Conservation (phyloP, 2,113 vertebrate species). For the Archocentrus centrarchus region DNA sequence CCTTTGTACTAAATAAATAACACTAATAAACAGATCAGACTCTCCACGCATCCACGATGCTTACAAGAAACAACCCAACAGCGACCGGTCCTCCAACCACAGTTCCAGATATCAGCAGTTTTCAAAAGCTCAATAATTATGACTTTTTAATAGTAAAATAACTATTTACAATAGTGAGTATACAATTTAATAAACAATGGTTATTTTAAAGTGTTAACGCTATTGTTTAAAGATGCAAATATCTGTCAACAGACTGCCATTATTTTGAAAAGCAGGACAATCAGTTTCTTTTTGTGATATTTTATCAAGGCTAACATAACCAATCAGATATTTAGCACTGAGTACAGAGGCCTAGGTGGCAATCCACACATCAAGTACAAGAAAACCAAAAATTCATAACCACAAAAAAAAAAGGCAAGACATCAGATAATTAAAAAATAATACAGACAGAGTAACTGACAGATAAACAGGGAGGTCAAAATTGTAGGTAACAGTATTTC, state of each 20-base stretch:
- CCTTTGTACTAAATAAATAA: too few species aligned
- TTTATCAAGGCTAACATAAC: neutral
- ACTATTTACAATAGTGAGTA: neutral
- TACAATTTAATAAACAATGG: too few species aligned
- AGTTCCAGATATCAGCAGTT: too few species aligned
- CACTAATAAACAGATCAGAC: too few species aligned
- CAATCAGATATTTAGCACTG: too few species aligned
- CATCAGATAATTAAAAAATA: neutral
- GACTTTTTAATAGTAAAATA: neutral
- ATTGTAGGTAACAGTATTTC: neutral
- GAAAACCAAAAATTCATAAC: neutral
- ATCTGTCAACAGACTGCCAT: neutral
- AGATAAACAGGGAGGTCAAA: neutral
- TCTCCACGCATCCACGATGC: too few species aligned
- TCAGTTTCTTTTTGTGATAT: rapidly evolving
- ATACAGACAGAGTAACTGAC: neutral
- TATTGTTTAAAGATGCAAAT: neutral
- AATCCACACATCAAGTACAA: neutral
- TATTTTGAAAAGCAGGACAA: neutral
- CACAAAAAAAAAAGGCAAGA: neutral
- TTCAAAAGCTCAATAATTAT: rapidly evolving
- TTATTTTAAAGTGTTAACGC: too few species aligned
- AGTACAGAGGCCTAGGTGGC: neutral
- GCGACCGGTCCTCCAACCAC: too few species aligned
- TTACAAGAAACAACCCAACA: too few species aligned